Evolutionary conservation across 23 tunicate species (phyloP), one percentile per base, ranked within the genome.

Genomic region (Halocynthia roretzi): DNA sequence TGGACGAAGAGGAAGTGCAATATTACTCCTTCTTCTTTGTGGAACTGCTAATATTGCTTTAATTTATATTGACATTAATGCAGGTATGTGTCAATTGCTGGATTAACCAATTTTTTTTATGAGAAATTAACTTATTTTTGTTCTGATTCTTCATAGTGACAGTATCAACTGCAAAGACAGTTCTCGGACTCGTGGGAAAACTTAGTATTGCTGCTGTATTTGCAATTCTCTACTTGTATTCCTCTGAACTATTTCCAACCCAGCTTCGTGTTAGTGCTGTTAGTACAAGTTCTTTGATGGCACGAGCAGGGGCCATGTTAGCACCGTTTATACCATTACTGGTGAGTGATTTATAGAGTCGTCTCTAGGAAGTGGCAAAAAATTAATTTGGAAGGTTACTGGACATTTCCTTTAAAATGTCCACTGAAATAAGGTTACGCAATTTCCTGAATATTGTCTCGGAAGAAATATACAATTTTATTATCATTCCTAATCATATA

Each of bases 171-270:
- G 95, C 85, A 0, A 84, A 80, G 22, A 71, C 87, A 44, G 87
- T 67, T 5, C 83, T 91, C 17, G 97, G 97, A 54, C 82, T 91
- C 5, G 52, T 71, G 0, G 71, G 79, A 71, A 85, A 85, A 57
- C 54, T 91, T 18, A 65, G 84, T 9, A 81, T 85, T 17, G 83
- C 97, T 52, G 90, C 87, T 5, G 69, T 51, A n/a, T 91, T 91
- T 63, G 50, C 82, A 6, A 71, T 91, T 19, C 51, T 91, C 8
- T 91, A 84, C 54, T 71, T 91, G 18, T 91, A 85, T 55, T 48
- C 76, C 12, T 56, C 83, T 15, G 97, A 91, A 76, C 70, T 91
- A 5, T 91, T 85, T 57, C 97, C 97, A 0, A 85, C 97, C 22
- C 85, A 85, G 6, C 74, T 91, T 9, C 81, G 97, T 50, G 21